Conservation (phyloP, 2,797 vertebrate species). For the Pagetopsis macropterus region DNA sequence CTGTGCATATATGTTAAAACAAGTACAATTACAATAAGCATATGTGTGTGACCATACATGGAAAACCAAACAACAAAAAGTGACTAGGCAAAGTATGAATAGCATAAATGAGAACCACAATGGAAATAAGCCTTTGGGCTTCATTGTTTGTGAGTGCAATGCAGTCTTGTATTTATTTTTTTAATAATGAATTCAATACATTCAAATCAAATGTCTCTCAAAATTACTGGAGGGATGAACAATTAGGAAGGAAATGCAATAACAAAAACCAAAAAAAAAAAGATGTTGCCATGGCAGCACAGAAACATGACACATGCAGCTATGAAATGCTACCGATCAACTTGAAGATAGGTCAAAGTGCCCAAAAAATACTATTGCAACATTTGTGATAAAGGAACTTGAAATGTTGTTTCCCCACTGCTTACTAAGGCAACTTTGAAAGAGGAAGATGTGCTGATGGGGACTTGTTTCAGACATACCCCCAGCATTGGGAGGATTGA, state of each 20-base stretch:
- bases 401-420: slow-evolving; percentile 9
- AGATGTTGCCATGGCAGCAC: not conserved
- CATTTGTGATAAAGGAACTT: not conserved
- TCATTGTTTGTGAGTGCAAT: no score
- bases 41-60: not conserved
- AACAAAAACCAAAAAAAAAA: not conserved
- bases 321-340: not conserved
- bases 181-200: no score
- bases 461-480: slow-evolving; percentile 13
- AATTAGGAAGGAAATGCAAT: not conserved
- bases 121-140: no score
- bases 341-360: not conserved
- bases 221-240: not conserved
- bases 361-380: slow-evolving; percentile 12
- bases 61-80: not conserved
- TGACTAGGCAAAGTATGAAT: not conserved
- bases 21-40: not conserved
- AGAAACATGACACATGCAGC: not conserved
- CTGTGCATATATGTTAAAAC: no score
- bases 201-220: not conserved
- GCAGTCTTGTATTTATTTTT: no score
- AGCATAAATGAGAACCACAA: not conserved
- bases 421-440: slow-evolving; percentile 27
- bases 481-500: slow-evolving; percentile 6
- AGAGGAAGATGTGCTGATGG: slow-evolving; percentile 30